These are phyloP conservation scores for Crotalus viridis DNA, from an alignment of 2,113 vertebrate genomes.

Conservation along the genomic window DNA sequence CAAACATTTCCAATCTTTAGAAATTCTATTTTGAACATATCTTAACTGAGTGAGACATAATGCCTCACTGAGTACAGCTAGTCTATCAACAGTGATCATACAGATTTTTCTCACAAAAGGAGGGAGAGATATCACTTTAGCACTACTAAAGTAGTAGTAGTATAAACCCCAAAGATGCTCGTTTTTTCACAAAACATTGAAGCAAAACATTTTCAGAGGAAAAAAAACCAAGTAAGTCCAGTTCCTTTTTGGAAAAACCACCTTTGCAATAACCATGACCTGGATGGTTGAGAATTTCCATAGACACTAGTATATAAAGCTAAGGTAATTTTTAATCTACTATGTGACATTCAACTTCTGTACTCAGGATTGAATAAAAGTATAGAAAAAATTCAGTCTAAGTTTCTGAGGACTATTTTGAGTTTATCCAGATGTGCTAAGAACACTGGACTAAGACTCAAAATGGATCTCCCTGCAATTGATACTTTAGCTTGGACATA, in stretches of 20 bases:
- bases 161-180: neutral
- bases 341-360: neutral
- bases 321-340: neutral
- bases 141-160: too few species aligned
- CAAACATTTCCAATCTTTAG: neutral
- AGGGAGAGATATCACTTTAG: neutral
- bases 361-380: neutral
- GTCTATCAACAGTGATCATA: neutral
- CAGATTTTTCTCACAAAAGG: neutral
- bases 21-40: neutral
- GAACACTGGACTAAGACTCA: neutral
- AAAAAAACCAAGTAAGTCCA: neutral
- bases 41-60: neutral
- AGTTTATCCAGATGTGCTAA: neutral
- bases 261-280: neutral
- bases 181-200: neutral
- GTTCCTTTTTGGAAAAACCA: neutral
- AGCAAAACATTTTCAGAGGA: neutral
- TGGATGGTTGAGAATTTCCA: neutral
- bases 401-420: neutral
- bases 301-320: neutral
- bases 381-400: neutral
- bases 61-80: neutral
- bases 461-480: neutral
- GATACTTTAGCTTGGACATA: neutral